Evolutionary conservation across 92 coral and sea anemone genomes (phyloP).

Genomic region (Porites divaricata): DNA sequence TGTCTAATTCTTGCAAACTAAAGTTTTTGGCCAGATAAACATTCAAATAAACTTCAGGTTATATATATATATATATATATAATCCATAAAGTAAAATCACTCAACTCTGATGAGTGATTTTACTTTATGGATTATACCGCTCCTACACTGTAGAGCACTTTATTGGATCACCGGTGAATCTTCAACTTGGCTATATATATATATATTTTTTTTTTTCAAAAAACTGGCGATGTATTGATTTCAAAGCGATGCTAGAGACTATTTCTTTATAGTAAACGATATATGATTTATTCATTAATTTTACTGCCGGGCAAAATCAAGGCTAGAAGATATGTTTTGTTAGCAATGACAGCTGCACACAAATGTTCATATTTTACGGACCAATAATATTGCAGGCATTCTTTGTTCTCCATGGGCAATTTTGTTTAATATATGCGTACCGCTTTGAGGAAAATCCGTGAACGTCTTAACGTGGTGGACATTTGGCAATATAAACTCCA

Average conservation of each 20-base stretch:
- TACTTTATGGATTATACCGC: no score
- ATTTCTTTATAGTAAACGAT: neutral
- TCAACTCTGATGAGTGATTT: no score
- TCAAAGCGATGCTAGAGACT: neutral
- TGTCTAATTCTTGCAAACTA: neutral
- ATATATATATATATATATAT: no score
- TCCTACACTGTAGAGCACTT: no score
- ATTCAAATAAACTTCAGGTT: neutral
- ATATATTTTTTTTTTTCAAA: neutral
- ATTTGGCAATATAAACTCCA: neutral
- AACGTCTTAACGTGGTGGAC: neutral
- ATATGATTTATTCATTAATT: conserved; percentile 4
- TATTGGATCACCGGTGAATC: no score
- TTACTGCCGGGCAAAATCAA: neutral
- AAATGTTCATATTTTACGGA: neutral
- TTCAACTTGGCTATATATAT: no score
- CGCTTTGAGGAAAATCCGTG: no score
- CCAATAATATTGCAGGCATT: neutral
- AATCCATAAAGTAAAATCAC: no score
- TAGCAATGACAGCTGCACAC: conserved; percentile 23
- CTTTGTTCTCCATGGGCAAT: neutral
- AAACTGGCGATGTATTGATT: neutral
- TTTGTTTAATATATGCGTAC: neutral
- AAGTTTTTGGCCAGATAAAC: neutral
- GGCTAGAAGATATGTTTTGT: neutral